A percentile compares a stretch with the other conserved stretches of the same genome.
Conservation (phyloP, 64 coral and sea anemone species). For the Stichodactyla mertensii region DNA sequence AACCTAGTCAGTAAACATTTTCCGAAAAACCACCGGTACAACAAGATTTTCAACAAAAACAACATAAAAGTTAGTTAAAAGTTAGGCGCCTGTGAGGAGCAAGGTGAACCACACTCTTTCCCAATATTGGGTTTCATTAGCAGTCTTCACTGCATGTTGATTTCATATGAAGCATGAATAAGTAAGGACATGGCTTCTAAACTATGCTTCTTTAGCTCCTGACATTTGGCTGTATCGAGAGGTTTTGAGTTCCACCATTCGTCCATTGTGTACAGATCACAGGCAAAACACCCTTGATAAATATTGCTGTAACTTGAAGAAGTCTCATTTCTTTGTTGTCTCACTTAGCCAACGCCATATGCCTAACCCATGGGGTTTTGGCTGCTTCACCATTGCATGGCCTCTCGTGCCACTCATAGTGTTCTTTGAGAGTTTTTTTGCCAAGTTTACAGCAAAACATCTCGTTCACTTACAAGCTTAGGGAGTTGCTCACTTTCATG, state of each 20-base stretch:
- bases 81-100: constrained; percentile 26
- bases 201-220: constrained; percentile 1
- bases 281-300: too few relatives aligned
- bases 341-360: too few relatives aligned
- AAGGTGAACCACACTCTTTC: constrained; percentile 5
- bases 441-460: constrained; percentile 3
- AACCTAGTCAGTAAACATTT: too few relatives aligned
- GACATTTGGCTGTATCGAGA: not conserved
- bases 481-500: not conserved
- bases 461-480: constrained; percentile 5
- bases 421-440: constrained; percentile 19
- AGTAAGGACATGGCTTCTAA: constrained; percentile 5
- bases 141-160: constrained; percentile 9
- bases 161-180: constrained; percentile 15
- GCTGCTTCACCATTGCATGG: constrained; percentile 8
- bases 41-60: too few relatives aligned
- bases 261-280: not conserved
- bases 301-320: too few relatives aligned
- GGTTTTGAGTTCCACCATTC: not conserved
- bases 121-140: constrained; percentile 22
- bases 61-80: too few relatives aligned
- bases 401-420: constrained; percentile 1
- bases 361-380: not conserved
- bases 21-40: too few relatives aligned
- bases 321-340: too few relatives aligned